Percentiles rank a stretch among this genome's conserved stretches.
Evolutionary conservation across 2,797 vertebrate species (phyloP).

Genomic region (Rhinatrema bivittatum): DNA sequence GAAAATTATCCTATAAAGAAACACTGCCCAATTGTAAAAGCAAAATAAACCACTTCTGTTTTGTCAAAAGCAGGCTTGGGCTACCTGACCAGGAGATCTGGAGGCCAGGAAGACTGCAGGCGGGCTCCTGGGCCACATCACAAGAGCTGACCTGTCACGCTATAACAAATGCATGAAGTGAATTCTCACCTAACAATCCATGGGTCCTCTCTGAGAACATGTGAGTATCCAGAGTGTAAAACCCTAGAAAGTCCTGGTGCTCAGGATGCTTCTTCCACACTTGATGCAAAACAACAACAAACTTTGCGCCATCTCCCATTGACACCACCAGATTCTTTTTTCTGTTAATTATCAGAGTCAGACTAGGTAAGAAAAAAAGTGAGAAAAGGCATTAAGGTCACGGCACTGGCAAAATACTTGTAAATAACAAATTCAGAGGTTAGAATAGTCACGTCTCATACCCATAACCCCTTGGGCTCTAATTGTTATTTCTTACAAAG

Average conservation of each 20-base stretch:
- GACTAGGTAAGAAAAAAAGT: conserved; percentile 40
- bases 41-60: too few relatives aligned
- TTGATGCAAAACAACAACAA: conserved; percentile 75
- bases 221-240: conserved; percentile 75
- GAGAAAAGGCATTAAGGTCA: background rate
- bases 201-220: conserved; percentile 70
- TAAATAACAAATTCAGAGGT: too few relatives aligned
- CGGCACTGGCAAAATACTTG: too few relatives aligned
- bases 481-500: too few relatives aligned
- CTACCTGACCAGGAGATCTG: too few relatives aligned
- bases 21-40: too few relatives aligned
- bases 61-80: too few relatives aligned
- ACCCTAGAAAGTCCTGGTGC: conserved; percentile 76
- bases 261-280: conserved; percentile 69
- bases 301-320: conserved; percentile 64
- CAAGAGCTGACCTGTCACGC: too few relatives aligned
- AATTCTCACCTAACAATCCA: conserved; percentile 78
- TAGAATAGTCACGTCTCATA: too few relatives aligned
- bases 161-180: background rate
- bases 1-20: background rate
- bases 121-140: too few relatives aligned
- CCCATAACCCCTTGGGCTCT: too few relatives aligned
- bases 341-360: conserved; percentile 64
- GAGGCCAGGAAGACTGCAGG: too few relatives aligned
- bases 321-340: conserved; percentile 65